These are phyloP conservation scores for Eurytoma adleriae DNA, from an alignment of 2,888 invertebrate genomes.

Conservation along the genomic window DNA sequence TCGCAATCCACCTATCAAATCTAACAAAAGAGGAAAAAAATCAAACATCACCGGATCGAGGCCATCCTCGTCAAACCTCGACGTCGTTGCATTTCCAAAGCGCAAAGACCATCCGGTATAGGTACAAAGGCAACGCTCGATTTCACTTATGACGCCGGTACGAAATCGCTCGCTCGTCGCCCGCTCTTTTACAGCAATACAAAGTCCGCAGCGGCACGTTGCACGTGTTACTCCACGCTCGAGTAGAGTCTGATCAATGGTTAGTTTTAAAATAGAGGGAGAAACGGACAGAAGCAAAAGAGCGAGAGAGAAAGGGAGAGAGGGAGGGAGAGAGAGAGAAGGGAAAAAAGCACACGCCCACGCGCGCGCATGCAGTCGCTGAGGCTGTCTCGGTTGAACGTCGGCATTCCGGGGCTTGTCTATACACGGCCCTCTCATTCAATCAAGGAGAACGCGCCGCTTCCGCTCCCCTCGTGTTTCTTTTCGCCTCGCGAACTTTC, in stretches of 20 bases:
- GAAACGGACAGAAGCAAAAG: background rate
- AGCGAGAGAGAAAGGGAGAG: background rate
- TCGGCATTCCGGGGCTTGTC: background rate
- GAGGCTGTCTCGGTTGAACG: background rate
- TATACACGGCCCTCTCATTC: no score
- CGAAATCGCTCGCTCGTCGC: slow-evolving; percentile 3
- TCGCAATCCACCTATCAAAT: no score
- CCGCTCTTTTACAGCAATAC: background rate
- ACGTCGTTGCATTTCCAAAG: background rate
- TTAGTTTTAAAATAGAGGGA: slow-evolving; percentile 68
- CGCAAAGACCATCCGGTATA: background rate
- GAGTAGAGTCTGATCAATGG: slow-evolving; percentile 70
- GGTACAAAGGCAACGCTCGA: background rate
- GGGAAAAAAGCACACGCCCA: background rate
- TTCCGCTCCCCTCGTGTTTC: no score
- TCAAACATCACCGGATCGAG: no score
- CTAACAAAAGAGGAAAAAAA: no score
- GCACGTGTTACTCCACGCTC: slow-evolving; percentile 59
- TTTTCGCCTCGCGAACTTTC: no score
- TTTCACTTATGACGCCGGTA: background rate
- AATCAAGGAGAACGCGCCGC: no score
- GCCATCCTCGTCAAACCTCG: no score
- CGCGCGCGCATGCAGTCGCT: background rate
- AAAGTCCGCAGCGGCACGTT: slow-evolving; percentile 48
- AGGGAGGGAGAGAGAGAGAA: background rate